Evolutionary conservation across 2,113 vertebrate genomes (phyloP), one percentile per base, ranked within the genome.

Genomic region (Ictidomys tridecemlineatus): DNA sequence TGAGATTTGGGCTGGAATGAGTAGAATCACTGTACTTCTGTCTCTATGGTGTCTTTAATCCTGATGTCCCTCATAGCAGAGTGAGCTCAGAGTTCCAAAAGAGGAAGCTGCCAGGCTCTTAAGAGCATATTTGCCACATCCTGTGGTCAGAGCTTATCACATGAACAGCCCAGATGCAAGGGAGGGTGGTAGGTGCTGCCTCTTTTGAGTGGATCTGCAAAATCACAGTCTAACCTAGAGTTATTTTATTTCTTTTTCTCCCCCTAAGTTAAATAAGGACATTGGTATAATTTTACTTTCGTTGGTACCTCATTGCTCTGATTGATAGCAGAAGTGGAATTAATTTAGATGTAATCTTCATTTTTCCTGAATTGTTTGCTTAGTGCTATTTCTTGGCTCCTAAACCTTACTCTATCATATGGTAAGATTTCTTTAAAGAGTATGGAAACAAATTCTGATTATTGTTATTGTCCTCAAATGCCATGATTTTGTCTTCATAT

Each of bases 391-490:
- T 94, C 26, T 56, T 90, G 14, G 84, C 39, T 79, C 14, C 39
- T 77, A 45, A 73, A 48, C 37, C n/a, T 94, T 79, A 53, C 51
- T 94, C 26, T 37, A 14, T 93, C 10, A 14, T 79, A 37, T 89
- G 70, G 8, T 18, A 85, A 58, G 94, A 88, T 51, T 95, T 17
- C 18, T 88, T 88, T 93, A 77, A 61, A 93, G 51, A 94, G 45
- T 95, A 5, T 74, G 67, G 34, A 92, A 90, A 13, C 69, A 85
- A n/a, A 70, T 22, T 93, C 13, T 22, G 39, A 73, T 6, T 88
- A 14, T 14, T 85, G 0, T 1, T 32, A 32, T 95, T 45, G 42
- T 91, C 63, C 39, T 84, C 89, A 95, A 89, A 78, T 73, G 69
- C 28, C 76, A 67, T 95, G 76, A 37, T 85, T 92, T 95, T 93